Percentiles rank a stretch among this genome's conserved stretches.
Evolutionary conservation across 1,140 invertebrate genomes (phyloP).

Genomic region (Zaprionus nigranus): DNA sequence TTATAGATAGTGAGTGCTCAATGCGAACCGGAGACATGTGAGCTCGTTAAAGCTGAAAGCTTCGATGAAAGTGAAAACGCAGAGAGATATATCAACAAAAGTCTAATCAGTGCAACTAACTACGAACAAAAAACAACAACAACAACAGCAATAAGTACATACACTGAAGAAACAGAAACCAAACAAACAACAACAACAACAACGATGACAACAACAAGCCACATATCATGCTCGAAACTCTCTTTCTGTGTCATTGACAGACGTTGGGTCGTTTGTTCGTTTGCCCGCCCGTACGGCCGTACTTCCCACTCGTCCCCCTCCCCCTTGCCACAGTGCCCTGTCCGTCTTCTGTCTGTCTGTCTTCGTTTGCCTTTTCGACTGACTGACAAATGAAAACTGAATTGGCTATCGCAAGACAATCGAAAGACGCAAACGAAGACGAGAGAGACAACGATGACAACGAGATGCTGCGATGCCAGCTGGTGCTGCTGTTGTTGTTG

Average conservation of each 20-base stretch:
- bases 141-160: slow-evolving; percentile 31
- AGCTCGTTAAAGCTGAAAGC: slow-evolving; percentile 52
- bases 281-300: slow-evolving; percentile 31
- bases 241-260: slow-evolving; percentile 81
- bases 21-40: slow-evolving; percentile 40
- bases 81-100: slow-evolving; percentile 70
- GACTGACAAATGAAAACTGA: slow-evolving; percentile 82
- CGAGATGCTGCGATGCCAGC: slow-evolving; percentile 38
- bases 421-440: slow-evolving; percentile 69
- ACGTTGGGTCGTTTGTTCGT: slow-evolving; percentile 61
- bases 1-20: slow-evolving; percentile 38
- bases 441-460: slow-evolving; percentile 42
- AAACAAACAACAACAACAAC: slow-evolving; percentile 40
- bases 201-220: slow-evolving; percentile 57
- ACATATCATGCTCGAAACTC: slow-evolving; percentile 78
- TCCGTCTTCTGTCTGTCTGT: slow-evolving; percentile 52
- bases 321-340: neutral
- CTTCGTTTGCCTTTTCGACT: slow-evolving; percentile 51
- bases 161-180: slow-evolving; percentile 24
- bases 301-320: neutral
- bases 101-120: slow-evolving; percentile 76
- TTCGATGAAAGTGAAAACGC: slow-evolving; percentile 73
- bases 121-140: slow-evolving; percentile 30
- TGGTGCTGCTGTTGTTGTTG: slow-evolving; percentile 22
- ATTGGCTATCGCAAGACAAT: slow-evolving; percentile 81